Evolutionary conservation across 2,888 invertebrate species (phyloP).

Genomic region (Andrena marginata): DNA sequence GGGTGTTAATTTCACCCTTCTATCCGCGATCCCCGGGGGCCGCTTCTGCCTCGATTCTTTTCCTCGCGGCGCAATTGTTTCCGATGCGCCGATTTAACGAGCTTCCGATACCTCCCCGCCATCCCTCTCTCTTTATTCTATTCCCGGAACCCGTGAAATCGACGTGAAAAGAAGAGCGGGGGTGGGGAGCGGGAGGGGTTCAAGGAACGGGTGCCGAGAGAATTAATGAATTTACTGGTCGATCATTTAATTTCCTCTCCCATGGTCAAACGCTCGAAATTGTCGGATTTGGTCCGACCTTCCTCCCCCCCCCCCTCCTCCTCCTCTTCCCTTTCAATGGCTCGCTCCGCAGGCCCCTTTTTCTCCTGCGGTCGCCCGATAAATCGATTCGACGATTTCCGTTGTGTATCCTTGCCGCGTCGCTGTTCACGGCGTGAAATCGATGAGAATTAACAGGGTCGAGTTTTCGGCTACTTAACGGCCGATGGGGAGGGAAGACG

Average conservation of each 20-base stretch:
- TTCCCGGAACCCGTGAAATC: slow-evolving; percentile 61
- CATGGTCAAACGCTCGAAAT: slow-evolving; percentile 61
- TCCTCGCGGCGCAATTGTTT: slow-evolving; percentile 61
- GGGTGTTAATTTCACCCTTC: slow-evolving; percentile 49
- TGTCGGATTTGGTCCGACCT: slow-evolving; percentile 43
- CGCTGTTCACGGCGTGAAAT: slow-evolving; percentile 15
- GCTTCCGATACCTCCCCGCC: slow-evolving; percentile 49
- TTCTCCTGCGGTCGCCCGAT: slow-evolving; percentile 37
- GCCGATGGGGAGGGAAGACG: not conserved
- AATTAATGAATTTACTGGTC: slow-evolving; percentile 71
- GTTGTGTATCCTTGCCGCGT: slow-evolving; percentile 2
- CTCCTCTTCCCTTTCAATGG: slow-evolving; percentile 4
- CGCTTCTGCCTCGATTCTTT: slow-evolving; percentile 22
- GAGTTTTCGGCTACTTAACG: slow-evolving; percentile 21
- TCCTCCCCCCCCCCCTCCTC: slow-evolving; percentile 12
- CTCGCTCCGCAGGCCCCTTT: not conserved
- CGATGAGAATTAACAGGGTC: slow-evolving; percentile 38
- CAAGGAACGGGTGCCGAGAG: slow-evolving; percentile 44
- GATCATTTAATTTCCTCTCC: slow-evolving; percentile 68
- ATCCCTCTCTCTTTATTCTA: slow-evolving; percentile 15
- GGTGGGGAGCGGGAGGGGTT: not conserved
- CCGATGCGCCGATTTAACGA: slow-evolving; percentile 62
- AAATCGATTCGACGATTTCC: slow-evolving; percentile 61
- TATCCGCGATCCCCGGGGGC: slow-evolving; percentile 1
- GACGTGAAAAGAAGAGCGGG: slow-evolving; percentile 47